These are phyloP conservation scores for Mormyrops attenuatus DNA, from an alignment of 2,797 vertebrate genomes.

Conservation along the genomic window DNA sequence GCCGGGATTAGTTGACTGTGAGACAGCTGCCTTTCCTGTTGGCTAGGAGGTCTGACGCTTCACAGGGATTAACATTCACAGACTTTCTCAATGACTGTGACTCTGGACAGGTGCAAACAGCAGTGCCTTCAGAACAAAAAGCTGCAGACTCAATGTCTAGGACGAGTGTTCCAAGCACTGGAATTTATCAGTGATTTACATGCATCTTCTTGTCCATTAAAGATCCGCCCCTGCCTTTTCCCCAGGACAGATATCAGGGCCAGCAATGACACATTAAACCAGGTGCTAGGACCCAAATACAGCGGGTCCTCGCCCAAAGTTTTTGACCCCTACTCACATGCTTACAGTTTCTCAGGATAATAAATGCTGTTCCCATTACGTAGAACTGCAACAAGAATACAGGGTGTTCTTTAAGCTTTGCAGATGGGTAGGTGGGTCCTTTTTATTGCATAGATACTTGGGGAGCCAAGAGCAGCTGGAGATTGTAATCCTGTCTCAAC, in stretches of 20 bases:
- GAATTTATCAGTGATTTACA: slow-evolving; percentile 36
- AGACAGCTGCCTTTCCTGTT: slow-evolving; percentile 19
- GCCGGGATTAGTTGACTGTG: background rate
- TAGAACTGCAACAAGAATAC: background rate
- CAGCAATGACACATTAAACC: background rate
- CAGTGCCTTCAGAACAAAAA: background rate
- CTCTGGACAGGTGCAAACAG: slow-evolving; percentile 52
- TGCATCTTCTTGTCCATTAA: slow-evolving; percentile 38
- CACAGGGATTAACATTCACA: slow-evolving; percentile 46
- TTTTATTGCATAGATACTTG: slow-evolving; percentile 33
- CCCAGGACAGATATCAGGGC: background rate
- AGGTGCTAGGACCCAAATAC: background rate
- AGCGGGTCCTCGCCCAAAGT: background rate
- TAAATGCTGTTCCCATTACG: slow-evolving; percentile 19
- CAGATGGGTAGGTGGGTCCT: slow-evolving; percentile 24
- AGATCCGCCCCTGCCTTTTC: slow-evolving; percentile 25
- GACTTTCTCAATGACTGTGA: slow-evolving; percentile 41
- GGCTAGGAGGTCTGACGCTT: slow-evolving; percentile 29
- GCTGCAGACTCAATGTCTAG: slow-evolving; percentile 13
- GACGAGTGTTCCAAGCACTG: slow-evolving; percentile 43
- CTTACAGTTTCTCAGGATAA: slow-evolving; percentile 39
- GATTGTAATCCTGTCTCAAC: slow-evolving; percentile 60
- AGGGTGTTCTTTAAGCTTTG: slow-evolving; percentile 14
- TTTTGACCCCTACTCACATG: background rate
- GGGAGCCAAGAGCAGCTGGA: slow-evolving; percentile 56